Evolutionary conservation across 1,140 invertebrate species (phyloP), one percentile per base, ranked within the genome.

Genomic region (Nasonia giraulti): DNA sequence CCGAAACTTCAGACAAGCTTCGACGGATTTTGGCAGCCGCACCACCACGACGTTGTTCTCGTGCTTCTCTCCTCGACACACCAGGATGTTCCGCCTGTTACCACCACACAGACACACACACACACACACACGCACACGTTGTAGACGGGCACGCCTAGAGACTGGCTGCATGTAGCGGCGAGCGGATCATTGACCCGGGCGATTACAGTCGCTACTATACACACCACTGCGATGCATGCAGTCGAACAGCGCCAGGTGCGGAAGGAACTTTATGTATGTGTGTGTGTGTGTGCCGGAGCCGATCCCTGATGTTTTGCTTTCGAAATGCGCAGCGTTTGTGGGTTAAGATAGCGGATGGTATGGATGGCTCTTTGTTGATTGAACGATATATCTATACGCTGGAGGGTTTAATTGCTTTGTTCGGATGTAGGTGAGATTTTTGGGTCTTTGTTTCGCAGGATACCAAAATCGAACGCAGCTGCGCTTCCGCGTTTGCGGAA

Each of bases 171-270:
- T 62, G 17, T 20, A 20, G 20, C 55, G 68, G 68, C 68, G 68
- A 27, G 68, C 8, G 31, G 68, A 33, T 71, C 68, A 71, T 71
- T 71, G 68, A 71, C 68, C 68, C 68, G 68, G 27, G 11, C 68
- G 68, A 71, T 33, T 71, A 33, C 23, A 31, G 68, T 17, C 23
- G 27, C 68, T 44, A 11, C 68, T 44, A 44, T 44, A 44, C 8
- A 44, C 8, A 44, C 40, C 40, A 44, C 7, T 17, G 68, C 31
- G 68, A 4, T 33, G 68, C 68, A 33, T 17, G 68, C 8, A 71
- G 27, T 11, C 7, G 17, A 62, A 20, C 23, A 31, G 6, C 68
- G 27, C 68, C 68, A 31, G 68, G 68, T 62, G 55, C 55, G 55
- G 55, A 62, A 62, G 50, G 50, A 6, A 55, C 50, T 20, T 20